These are phyloP conservation scores for Neoarius graeffei DNA, from an alignment of 2,113 vertebrate species.

Conservation along the genomic window DNA sequence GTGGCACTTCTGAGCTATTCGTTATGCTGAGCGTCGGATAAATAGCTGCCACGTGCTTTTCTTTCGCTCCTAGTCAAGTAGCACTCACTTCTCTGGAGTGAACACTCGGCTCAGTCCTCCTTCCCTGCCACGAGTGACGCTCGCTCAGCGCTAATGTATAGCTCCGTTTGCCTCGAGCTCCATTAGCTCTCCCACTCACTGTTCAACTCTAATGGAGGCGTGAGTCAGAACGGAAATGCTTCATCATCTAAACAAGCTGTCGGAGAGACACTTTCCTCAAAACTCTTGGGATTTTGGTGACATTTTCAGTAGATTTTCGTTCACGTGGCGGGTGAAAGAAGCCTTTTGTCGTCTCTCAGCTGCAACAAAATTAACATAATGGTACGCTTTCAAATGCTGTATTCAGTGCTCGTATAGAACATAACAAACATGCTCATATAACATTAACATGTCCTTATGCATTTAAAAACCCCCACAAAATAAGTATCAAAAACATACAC, in stretches of 20 bases:
- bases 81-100: constrained; percentile 7
- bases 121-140: neutral
- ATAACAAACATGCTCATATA: neutral
- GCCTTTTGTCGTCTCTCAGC: neutral
- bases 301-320: neutral
- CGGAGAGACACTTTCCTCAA: neutral
- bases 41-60: constrained; percentile 26
- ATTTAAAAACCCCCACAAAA: neutral
- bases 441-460: neutral
- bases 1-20: neutral
- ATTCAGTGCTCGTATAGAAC: neutral
- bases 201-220: constrained; percentile 14
- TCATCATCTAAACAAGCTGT: constrained; percentile 23
- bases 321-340: too few species aligned
- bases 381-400: neutral
- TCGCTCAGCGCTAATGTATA: neutral
- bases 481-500: neutral
- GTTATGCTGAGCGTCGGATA: constrained; percentile 25
- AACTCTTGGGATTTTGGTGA: neutral
- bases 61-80: constrained; percentile 38
- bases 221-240: constrained; percentile 16
- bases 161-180: neutral
- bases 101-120: neutral
- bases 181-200: neutral
- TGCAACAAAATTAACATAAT: constrained; percentile 12